Evolutionary conservation across 2,888 invertebrate genomes (phyloP), one percentile per base, ranked within the genome.

Genomic region (Schizotus pectinicornis): DNA sequence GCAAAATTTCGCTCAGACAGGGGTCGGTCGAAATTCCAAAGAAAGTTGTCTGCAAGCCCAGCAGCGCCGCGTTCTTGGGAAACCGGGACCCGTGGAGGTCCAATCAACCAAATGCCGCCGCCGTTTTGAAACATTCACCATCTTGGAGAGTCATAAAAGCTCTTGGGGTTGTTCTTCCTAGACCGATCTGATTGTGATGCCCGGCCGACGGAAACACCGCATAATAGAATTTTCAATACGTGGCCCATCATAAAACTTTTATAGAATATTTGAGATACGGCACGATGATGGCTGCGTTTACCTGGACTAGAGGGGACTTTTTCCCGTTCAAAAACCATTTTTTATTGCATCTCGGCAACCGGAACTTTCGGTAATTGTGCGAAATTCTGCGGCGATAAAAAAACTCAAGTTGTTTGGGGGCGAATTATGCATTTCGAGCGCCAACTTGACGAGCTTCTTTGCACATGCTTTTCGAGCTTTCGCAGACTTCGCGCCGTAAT

Each of bases 51-150:
- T n/a, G n/a, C 22, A 22, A 22, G 22, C 5, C 22, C 22, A 3
- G 22, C 22, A 22, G 22, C 5, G 22, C 22, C 2, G 2, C 22
- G 3, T 22, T 22, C 22, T 22, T 5, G 3, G 22, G 5, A 22
- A 3, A 22, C 5, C 22, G 22, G 5, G 5, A 22, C 22, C 22
- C 22, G 22, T 22, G 3, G 5, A 5, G 22, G 22, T 49, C 14
- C 49, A 49, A 49, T 49, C 39, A 49, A 38, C 38, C 32, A 36
- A 31, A 39, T 39, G 39, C 49, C 49, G 49, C 49, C 49, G 39
- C 39, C 9, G 2, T 49, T 9, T 39, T 7, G 49, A 33, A 35
- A 35, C 22, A 22, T 22, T 22, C 22, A 22, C 22, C 22, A 22
- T 22, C 22, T 35, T 30, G 14, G 7, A 11, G 35, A 6, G 42